Conservation (phyloP, 1,140 invertebrate genomes). For the Drosophila arizonae region DNA sequence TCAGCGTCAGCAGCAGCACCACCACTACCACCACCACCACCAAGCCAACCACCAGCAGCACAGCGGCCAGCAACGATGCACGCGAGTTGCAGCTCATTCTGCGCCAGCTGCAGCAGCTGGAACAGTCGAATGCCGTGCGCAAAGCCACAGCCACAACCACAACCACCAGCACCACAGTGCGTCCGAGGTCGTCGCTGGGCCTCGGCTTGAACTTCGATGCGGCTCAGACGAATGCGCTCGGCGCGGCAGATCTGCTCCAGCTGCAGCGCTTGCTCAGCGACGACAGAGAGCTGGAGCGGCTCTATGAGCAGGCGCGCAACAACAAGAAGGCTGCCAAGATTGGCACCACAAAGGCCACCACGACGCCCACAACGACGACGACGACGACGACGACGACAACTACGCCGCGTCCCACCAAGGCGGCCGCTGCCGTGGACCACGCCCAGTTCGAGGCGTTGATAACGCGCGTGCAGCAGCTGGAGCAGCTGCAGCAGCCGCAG, state of each 20-base stretch:
- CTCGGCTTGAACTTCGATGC: slow-evolving; percentile 13
- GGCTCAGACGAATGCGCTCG: slow-evolving; percentile 18
- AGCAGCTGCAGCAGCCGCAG: slow-evolving; percentile 66
- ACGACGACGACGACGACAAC: slow-evolving; percentile 30
- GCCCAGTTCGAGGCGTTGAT: slow-evolving; percentile 71
- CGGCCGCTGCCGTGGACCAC: slow-evolving; percentile 55
- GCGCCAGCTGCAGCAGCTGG: slow-evolving; percentile 48
- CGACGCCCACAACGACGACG: slow-evolving; percentile 31
- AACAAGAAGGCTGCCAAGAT: slow-evolving; percentile 46
- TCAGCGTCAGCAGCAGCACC: slow-evolving; percentile 21
- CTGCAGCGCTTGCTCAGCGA: slow-evolving; percentile 69
- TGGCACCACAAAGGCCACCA: slow-evolving; percentile 12
- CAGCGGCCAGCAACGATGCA: slow-evolving; percentile 25
- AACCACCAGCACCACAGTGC: slow-evolving; percentile 33
- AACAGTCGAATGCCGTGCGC: slow-evolving; percentile 39
- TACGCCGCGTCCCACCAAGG: slow-evolving; percentile 36
- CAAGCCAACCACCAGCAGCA: slow-evolving; percentile 2
- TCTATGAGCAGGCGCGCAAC: slow-evolving; percentile 76
- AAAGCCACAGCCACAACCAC: slow-evolving; percentile 14
- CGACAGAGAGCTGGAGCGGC: slow-evolving; percentile 67
- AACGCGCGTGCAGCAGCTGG: slow-evolving; percentile 74
- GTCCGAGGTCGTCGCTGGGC: not conserved
- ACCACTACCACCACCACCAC: slow-evolving; percentile 11
- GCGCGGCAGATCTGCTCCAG: slow-evolving; percentile 58
- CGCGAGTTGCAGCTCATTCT: slow-evolving; percentile 49